Base-by-base conservation (phyloP, 2,113 vertebrate species). In the Lepus europaeus region DNA sequence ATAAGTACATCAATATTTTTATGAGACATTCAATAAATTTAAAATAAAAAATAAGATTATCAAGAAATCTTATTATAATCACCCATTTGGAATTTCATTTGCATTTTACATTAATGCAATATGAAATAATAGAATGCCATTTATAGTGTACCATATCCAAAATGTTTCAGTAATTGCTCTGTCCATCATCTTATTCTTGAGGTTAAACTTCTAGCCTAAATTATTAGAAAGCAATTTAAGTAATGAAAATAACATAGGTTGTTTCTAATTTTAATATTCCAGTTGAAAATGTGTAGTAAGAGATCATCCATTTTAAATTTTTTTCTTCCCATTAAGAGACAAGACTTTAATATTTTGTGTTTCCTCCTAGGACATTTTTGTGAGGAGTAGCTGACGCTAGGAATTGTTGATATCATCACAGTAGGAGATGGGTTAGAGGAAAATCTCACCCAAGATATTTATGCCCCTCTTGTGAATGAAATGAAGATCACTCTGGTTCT, bases 161-260 rank as follows among this genome's bases (percentile, higher is more conserved):
- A 91, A 95, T 63, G 6, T 76, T 94, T 95, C 81, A 73, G 29
- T 68, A 93, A 89, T 86, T 79, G 51, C n/a, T 25, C 22, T 87
- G 51, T 53, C 39, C 31, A 51, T 84, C 20, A 83, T 70, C 86
- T 94, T 74, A 64, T 73, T 82, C 56, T 82, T 78, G 6, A 69
- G 6, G 29, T 74, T 89, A 85, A 86, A 86, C 13, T 91, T 91
- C 49, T 78, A 81, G 0, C 27, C 17, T 36, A 31, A 73, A 3
- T 81, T 66, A 78, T 77, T 91, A 93, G 33, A 89, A 86, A 74
- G 22, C 16, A 74, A 82, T 73, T 56, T 91, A 74, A 70, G 85
- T 56, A 76, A 69, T 78, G 7, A 72, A 70, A 89, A 66, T 39
- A 90, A 5, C 17, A 80, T 87, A 61, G 87, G 25, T 63, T 90